A percentile compares a stretch with the other conserved stretches of the same genome.
These are phyloP conservation scores for Cynopterus sphinx DNA, from an alignment of 2,797 vertebrate genomes.

Conservation along the genomic window DNA sequence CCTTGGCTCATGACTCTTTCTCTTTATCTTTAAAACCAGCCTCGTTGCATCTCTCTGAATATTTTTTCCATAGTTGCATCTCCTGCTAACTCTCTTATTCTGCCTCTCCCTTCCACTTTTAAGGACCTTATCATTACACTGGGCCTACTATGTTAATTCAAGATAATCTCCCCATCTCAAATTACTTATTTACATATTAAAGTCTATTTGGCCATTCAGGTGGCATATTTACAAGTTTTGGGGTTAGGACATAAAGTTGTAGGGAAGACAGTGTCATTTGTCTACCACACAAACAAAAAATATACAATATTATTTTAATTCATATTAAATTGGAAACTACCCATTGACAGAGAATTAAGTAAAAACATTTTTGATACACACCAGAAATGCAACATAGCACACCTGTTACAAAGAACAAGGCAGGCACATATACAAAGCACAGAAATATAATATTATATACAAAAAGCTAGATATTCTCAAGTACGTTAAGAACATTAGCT, in stretches of 20 bases:
- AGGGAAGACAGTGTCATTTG: not conserved
- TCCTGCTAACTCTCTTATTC: not conserved
- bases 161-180: not conserved
- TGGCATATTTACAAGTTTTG: not conserved
- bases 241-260: not conserved
- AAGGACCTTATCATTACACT: not conserved
- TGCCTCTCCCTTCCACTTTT: not conserved
- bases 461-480: not conserved
- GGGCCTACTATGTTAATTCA: not conserved
- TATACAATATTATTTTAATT: not conserved
- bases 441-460: not conserved
- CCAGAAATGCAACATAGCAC: not conserved
- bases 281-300: not conserved
- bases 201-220: not conserved
- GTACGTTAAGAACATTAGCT: not conserved
- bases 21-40: not conserved
- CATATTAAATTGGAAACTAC: not conserved
- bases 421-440: not conserved
- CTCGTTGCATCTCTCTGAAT: not conserved
- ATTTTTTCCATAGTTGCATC: not conserved
- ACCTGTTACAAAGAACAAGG: not conserved
- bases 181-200: not conserved
- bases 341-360: not conserved
- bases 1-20: not conserved
- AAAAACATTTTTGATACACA: not conserved